These are phyloP conservation scores for Myiagra hebetior DNA, from an alignment of 2,113 vertebrate species.

Conservation along the genomic window DNA sequence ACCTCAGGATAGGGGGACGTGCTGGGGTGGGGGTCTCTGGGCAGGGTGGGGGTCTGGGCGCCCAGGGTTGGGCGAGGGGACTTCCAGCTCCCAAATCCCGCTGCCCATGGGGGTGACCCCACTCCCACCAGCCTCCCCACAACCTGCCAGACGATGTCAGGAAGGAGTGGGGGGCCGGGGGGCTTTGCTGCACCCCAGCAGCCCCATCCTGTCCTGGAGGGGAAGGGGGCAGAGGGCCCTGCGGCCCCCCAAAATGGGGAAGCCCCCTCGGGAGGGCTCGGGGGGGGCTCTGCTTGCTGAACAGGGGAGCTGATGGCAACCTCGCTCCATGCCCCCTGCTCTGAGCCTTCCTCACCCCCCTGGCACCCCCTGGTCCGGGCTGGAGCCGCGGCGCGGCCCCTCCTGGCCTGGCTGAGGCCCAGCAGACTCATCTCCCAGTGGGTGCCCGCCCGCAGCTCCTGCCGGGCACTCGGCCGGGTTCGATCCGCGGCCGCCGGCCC, in stretches of 20 bases:
- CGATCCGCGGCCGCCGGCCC: not conserved
- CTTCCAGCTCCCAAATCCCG: not conserved
- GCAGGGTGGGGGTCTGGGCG: not conserved
- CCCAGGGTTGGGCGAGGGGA: accelerated
- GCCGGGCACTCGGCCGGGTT: not conserved
- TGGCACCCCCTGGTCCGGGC: not conserved
- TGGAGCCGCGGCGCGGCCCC: not conserved
- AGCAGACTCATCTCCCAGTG: not conserved
- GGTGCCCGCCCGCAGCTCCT: not conserved
- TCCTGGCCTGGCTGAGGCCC: not conserved
- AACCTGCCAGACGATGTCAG: not conserved
- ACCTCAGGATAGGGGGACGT: not conserved
- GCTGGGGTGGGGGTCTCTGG: not conserved
- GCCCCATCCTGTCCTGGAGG: not conserved
- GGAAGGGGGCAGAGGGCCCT: accelerated
- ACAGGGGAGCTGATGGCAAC: not conserved
- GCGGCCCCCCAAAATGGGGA: not conserved
- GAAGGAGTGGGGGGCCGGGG: not conserved
- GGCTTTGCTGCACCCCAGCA: not conserved
- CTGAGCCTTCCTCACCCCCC: not conserved
- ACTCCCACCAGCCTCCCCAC: not conserved
- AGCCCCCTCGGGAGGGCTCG: not conserved
- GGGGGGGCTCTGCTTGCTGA: not conserved
- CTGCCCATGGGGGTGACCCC: not conserved
- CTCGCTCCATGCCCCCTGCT: not conserved